Evolutionary conservation across 2,797 vertebrate species (phyloP), one percentile per base, ranked within the genome.

Genomic region (Mastacembelus armatus): DNA sequence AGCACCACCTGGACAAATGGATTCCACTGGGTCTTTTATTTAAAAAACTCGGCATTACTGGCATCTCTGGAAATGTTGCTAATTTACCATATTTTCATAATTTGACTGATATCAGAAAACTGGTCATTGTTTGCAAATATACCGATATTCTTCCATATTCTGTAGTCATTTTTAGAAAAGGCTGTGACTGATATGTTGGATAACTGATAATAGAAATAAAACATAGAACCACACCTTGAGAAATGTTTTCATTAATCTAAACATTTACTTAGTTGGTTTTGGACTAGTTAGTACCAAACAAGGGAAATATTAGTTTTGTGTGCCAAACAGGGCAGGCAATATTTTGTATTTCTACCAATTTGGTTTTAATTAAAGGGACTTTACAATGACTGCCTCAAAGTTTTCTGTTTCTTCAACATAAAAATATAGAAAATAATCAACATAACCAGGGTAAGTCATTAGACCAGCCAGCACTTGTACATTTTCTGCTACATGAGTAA

Each of bases 401-500:
- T 36, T 59, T 44, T 6, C 1, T 52, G 56, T 40, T 16, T 27
- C 2, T 63, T 26, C 10, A 50, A 51, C 29, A 11, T 33, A 24
- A 55, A 50, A 63, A 65, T 44, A 66, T 33, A 14, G 52, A 21
- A 35, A 67, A 63, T 71, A 29, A 51, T 52, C 24, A 81, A 62
- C 66, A 63, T 36, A 35, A 66, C 12, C 45, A 47, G 27, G 63
- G 18, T 55, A 72, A 54, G 57, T 65, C 55, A 61, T 74, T 18
- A 59, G 70, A 65, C 24, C 61, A 50, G 64, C 45, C 60, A 24
- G 56, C 45, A 45, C 51, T 10, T 39, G 33, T 56, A 65, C 55
- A 59, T 68, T 56, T 70, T 72, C 67, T 83, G 85, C 76, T 78
- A 79, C 68, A 66, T 12, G 54, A 80, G 54, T 39, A 67, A 77